These are phyloP conservation scores for Eulemur mongoz DNA, from an alignment of 2,797 vertebrate genomes.

Conservation along the genomic window DNA sequence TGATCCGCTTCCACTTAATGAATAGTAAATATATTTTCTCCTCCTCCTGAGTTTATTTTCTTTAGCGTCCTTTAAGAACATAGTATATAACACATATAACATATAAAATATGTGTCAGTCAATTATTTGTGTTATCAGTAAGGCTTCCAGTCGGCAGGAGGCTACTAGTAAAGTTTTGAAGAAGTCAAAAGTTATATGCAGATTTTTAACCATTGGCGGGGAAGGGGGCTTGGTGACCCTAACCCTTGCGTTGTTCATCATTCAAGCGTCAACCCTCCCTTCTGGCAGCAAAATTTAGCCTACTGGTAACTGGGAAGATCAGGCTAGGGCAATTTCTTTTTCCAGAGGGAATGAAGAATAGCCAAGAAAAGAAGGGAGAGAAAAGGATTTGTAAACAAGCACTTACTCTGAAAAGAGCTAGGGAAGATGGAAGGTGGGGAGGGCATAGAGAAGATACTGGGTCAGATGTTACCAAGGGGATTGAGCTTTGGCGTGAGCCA, in stretches of 20 bases:
- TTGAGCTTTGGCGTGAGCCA: rapidly evolving
- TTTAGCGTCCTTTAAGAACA: not conserved
- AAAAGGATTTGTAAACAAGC: not conserved
- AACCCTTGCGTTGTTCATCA: not conserved
- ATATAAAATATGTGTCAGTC: too few relatives aligned
- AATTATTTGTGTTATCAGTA: not conserved
- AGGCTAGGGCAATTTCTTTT: not conserved
- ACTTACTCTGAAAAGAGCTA: not conserved
- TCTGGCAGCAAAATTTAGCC: not conserved
- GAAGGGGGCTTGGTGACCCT: not conserved
- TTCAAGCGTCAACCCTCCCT: not conserved
- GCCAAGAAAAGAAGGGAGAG: not conserved
- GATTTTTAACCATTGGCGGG: not conserved
- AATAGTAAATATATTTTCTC: not conserved
- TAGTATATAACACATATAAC: not conserved
- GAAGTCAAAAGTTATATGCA: not conserved
- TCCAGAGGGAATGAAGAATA: not conserved
- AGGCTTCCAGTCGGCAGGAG: not conserved
- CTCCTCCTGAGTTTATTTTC: not conserved
- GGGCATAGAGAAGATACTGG: rapidly evolving
- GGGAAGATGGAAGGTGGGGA: not conserved
- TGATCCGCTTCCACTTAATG: not conserved
- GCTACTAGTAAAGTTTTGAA: not conserved
- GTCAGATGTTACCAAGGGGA: rapidly evolving
- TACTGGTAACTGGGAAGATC: not conserved